phyloP scores from a whole-genome alignment of 2,113 vertebrate genomes.

The Pelecanus crispus region DNA sequence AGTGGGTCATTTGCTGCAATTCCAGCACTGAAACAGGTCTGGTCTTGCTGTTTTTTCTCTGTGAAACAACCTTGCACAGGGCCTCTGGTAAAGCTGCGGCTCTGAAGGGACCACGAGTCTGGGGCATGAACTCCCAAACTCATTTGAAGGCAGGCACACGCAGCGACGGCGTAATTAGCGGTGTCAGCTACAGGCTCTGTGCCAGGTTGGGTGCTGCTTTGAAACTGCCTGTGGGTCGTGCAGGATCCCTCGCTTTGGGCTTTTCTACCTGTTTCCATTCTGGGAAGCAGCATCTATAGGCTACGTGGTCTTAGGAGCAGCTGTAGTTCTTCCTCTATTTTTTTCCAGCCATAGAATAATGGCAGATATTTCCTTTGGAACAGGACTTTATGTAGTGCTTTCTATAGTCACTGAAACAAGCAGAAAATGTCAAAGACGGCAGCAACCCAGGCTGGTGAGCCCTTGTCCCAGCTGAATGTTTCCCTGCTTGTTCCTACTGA shows the following conservation, averaged over 20 bases:
- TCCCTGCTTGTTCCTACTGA: background rate
- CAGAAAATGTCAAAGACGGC: background rate
- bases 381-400: background rate
- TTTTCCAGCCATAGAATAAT: background rate
- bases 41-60: background rate
- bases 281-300: background rate
- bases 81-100: background rate
- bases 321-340: background rate
- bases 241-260: background rate
- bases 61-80: background rate
- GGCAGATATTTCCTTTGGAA: background rate
- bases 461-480: background rate
- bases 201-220: background rate
- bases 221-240: background rate
- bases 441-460: background rate
- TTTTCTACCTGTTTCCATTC: background rate
- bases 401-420: background rate
- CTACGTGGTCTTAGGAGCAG: background rate
- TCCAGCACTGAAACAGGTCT: background rate
- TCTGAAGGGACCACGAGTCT: background rate
- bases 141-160: accelerated
- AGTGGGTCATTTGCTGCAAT: background rate
- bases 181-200: background rate
- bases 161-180: accelerated
- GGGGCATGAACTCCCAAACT: background rate